Base-by-base conservation (phyloP, 2,113 vertebrate genomes). In the Rhipidura dahli region DNA sequence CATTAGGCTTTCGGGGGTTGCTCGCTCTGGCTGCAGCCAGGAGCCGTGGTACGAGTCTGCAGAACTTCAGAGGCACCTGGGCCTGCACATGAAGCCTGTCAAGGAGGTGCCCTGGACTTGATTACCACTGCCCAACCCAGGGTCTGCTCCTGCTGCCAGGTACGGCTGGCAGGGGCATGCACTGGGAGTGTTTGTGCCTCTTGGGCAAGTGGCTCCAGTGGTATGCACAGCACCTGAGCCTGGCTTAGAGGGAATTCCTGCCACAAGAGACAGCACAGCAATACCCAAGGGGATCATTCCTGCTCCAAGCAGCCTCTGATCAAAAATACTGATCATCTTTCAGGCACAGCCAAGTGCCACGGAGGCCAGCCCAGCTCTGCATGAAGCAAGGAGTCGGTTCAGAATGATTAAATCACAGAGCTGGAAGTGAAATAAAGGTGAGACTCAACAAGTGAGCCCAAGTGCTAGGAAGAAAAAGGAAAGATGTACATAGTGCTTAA, bases 121-220 rank as follows among this genome's bases (percentile, higher is more conserved):
- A 27, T 18, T 90, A 26, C 45, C 53, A 9, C 30, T 57, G 30
- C 11, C 11, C 17, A 7, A 3, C 31, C 44, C 44, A 44, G 19
- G 15, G 13, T n/a, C 13, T 60, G 13, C 37, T 70, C 50, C 69
- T 37, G 12, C n/a, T 47, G 68, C 37, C 2, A 2, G 11, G n/a
- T 12, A 10, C 3, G 12, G 35, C 21, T 0, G 0, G 21, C 39
- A 3, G 4, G 45, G 33, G 4, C 21, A 14, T 1, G 7, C 21
- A 35, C 31, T 1, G 2, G 23, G 26, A 0, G 0, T 14, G 8
- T 50, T 50, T 40, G 21, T 59, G 24, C 9, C 18, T 21, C 59
- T 27, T 16, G 16, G 21, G 28, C 6, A 54, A 13, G n/a, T 4
- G 18, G 45, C 9, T 82, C 27, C 45, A 15, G 45, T 2, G 21